These are phyloP conservation scores for Diprion similis DNA, from an alignment of 1,140 invertebrate genomes.

Conservation along the genomic window DNA sequence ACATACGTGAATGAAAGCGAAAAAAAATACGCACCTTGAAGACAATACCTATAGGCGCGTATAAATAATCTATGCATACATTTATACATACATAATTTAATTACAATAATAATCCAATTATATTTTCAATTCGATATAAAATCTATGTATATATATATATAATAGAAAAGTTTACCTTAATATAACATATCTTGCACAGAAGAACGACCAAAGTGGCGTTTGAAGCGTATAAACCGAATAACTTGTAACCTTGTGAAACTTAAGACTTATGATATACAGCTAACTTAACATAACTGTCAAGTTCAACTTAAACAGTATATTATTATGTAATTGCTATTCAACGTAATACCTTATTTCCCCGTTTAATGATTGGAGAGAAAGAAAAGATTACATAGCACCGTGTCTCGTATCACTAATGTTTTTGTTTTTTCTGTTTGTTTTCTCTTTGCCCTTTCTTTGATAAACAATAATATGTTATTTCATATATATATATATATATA, in stretches of 20 bases:
- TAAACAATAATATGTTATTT: too few relatives aligned
- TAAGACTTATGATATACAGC: background rate
- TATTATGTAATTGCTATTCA: background rate
- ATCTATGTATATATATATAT: background rate
- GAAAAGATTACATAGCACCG: slow-evolving; percentile 44
- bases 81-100: too few relatives aligned
- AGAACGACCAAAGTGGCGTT: background rate
- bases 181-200: background rate
- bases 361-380: background rate
- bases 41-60: too few relatives aligned
- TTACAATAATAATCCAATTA: too few relatives aligned
- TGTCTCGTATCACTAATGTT: slow-evolving; percentile 41
- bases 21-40: too few relatives aligned
- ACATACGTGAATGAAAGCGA: too few relatives aligned
- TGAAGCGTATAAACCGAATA: background rate
- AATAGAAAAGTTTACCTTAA: background rate
- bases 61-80: too few relatives aligned
- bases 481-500: too few relatives aligned
- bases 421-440: slow-evolving; percentile 16
- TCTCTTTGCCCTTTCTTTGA: too few relatives aligned
- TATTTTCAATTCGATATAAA: background rate
- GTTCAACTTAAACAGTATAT: background rate
- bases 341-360: too few relatives aligned
- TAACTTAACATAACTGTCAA: background rate
- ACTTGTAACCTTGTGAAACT: background rate